Conservation (phyloP, 2,888 invertebrate species). For the Ellobium chinense region DNA sequence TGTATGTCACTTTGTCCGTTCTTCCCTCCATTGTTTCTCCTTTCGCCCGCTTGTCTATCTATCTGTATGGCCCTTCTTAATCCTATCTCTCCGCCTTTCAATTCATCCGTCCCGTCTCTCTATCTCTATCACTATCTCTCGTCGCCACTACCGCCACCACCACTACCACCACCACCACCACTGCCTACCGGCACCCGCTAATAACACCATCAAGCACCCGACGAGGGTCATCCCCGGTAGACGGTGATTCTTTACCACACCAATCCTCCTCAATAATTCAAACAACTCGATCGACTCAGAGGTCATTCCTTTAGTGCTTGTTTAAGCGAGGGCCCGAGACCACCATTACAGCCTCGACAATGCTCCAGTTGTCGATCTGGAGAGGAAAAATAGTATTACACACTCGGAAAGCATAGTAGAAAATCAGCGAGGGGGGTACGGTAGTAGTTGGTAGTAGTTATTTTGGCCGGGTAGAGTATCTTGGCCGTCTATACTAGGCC, state of each 20-base stretch:
- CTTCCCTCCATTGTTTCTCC: background rate
- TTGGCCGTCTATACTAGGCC: too few species aligned
- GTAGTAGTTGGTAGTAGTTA: too few species aligned
- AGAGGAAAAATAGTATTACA: too few species aligned
- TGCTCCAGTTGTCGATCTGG: too few species aligned
- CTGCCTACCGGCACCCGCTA: background rate
- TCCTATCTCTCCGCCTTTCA: background rate
- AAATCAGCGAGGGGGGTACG: too few species aligned
- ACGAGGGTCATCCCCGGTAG: background rate
- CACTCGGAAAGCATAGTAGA: too few species aligned
- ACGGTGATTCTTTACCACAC: background rate
- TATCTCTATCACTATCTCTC: background rate
- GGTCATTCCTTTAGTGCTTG: too few species aligned
- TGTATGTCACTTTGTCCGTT: background rate
- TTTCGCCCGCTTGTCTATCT: background rate
- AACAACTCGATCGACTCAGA: background rate
- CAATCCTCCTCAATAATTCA: background rate
- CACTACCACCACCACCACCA: background rate
- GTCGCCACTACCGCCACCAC: background rate
- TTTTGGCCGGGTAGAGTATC: too few species aligned
- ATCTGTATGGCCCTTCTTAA: background rate
- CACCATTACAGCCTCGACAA: too few species aligned
- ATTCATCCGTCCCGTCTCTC: background rate
- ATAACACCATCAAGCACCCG: background rate
- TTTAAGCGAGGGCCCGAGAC: too few species aligned